phyloP scores from a whole-genome alignment of 1,140 invertebrate species.

The Daktulosphaira vitifoliae region DNA sequence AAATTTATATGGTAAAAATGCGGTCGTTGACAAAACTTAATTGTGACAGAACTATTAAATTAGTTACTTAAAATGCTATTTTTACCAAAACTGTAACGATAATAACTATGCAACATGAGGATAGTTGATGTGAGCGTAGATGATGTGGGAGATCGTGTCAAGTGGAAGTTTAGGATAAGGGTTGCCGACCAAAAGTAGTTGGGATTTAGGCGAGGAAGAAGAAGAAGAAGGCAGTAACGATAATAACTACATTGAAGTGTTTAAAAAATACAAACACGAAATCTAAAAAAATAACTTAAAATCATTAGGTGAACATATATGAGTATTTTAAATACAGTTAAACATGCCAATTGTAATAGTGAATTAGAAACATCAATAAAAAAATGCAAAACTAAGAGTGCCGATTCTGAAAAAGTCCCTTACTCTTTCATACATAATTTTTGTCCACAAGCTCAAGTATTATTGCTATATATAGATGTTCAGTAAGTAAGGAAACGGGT shows the following conservation, averaged over 20 bases:
- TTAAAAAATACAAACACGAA: not conserved
- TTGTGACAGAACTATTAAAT: not conserved
- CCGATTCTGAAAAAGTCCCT: not conserved
- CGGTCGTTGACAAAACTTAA: not conserved
- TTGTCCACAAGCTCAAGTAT: not conserved
- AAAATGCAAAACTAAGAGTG: not conserved
- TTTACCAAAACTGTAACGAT: not conserved
- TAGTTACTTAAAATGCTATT: not conserved
- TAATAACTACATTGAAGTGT: not conserved
- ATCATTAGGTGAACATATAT: not conserved
- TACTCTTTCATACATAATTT: not conserved
- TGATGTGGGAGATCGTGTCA: too few species aligned
- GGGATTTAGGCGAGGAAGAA: too few species aligned
- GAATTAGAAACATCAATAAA: slow-evolving; percentile 11
- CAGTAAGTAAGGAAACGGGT: too few species aligned
- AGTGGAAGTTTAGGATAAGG: too few species aligned
- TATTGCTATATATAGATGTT: too few species aligned
- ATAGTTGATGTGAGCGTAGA: too few species aligned
- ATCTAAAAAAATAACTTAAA: not conserved
- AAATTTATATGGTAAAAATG: not conserved
- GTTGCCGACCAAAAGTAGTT: too few species aligned
- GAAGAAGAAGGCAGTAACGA: too few species aligned
- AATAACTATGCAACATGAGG: too few species aligned
- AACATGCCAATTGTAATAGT: not conserved
- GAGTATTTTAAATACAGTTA: not conserved